Base-by-base conservation (phyloP, 1,140 invertebrate genomes). In the Bombus turneri region DNA sequence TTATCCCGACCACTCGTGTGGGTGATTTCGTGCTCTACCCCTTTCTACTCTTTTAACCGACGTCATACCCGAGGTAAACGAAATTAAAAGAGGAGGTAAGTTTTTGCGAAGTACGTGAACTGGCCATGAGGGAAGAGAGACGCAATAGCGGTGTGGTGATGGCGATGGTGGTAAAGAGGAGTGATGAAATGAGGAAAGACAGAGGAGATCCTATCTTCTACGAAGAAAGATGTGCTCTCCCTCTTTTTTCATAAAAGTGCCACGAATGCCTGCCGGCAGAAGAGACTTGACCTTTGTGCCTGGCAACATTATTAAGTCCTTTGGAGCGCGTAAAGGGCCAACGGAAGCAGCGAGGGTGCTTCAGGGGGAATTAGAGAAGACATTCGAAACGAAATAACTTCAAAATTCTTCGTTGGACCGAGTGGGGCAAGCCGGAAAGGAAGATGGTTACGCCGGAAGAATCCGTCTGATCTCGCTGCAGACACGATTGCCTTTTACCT, bases 61-160 rank as follows among this genome's bases (percentile, higher is more conserved):
- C 76, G 62, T 66, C 53, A 81, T 77, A 75, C 76, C 79, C 86
- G 77, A 75, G 85, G 85, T 90, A 94, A 93, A 94, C 92, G 93
- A 94, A 94, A 94, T 94, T 93, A 94, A 94, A 94, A 93, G 91
- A 93, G 90, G 87, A 89, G 87, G 86, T 86, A 93, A 94, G 92
- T 94, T 94, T 93, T 86, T 79, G 74, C 88, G 77, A 71, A 77
- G 83, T 77, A 83, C 64, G 82, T 77, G 87, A 73, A 73, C 68
- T 22, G 25, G 10, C 74, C 5, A 18, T 8, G 66, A 22, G 1
- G 31, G 18, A 68, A 34, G 66, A 68, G 18, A 10, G 41, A 69
- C 6, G 53, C 34, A 53, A n/a, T 6, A 64, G 28, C n/a, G 34
- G 28, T 57, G 41, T 57, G 37, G 41, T 1, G 53, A n/a, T 10